Evolutionary conservation across 2,113 vertebrate genomes (phyloP).

Genomic region (Apteryx owenii): DNA sequence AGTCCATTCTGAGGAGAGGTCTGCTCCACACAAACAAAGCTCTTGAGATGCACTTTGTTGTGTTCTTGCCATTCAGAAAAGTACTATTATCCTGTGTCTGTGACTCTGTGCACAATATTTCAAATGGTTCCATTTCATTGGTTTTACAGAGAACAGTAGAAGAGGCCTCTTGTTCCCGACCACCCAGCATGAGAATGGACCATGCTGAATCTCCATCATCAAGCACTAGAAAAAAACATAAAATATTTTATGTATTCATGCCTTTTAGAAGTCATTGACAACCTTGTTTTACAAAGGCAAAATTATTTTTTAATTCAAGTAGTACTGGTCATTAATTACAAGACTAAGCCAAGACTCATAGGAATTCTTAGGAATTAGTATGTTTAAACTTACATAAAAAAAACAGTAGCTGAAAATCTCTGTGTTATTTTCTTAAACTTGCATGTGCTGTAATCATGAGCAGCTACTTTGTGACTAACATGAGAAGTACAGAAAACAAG

Average conservation of each 20-base stretch:
- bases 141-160: conserved; percentile 44
- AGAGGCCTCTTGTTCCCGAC: conserved; percentile 53
- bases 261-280: background rate
- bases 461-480: background rate
- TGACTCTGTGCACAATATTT: conserved; percentile 50
- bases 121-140: conserved; percentile 67
- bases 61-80: conserved; percentile 52
- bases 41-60: conserved; percentile 72
- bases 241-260: conserved; percentile 18
- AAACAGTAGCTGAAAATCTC: background rate
- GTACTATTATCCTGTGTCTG: conserved; percentile 42
- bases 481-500: background rate
- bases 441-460: background rate
- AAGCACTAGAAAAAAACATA: background rate
- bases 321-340: background rate
- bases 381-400: background rate
- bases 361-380: background rate
- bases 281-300: background rate
- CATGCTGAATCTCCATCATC: conserved; percentile 20
- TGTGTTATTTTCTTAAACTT: background rate
- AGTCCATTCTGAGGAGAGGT: conserved; percentile 47
- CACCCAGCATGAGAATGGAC: conserved; percentile 20
- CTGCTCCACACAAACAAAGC: conserved; percentile 65
- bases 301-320: background rate
- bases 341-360: background rate